These are phyloP conservation scores for Microcebus murinus DNA, from an alignment of 2,113 vertebrate genomes.

Conservation along the genomic window DNA sequence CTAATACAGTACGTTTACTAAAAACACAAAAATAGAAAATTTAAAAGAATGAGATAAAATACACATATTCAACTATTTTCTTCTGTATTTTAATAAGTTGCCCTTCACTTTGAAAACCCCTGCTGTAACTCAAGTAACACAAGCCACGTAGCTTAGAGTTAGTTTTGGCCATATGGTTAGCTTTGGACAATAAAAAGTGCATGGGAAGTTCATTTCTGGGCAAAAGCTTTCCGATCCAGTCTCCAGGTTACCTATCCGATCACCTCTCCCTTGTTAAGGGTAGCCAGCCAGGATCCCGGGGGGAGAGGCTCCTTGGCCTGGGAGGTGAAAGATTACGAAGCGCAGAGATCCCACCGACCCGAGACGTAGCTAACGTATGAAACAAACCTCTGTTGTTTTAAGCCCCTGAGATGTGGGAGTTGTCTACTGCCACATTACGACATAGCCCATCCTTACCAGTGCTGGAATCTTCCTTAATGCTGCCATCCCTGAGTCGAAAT, in stretches of 20 bases:
- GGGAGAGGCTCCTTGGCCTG: background rate
- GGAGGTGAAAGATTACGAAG: background rate
- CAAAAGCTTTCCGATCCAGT: background rate
- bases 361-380: accelerated
- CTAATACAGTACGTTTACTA: background rate
- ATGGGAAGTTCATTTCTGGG: background rate
- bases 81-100: background rate
- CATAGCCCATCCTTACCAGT: background rate
- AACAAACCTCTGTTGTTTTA: background rate
- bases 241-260: background rate
- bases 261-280: background rate
- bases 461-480: background rate
- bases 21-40: constrained; percentile 12
- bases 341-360: background rate
- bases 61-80: background rate
- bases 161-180: background rate
- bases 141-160: background rate
- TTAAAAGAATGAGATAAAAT: constrained; percentile 2
- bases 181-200: background rate
- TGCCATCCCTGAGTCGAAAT: background rate
- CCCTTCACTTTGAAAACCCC: background rate
- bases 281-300: background rate
- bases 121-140: background rate
- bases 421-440: accelerated
- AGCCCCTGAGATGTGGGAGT: background rate